Conservation (phyloP, 2,888 invertebrate genomes). For the Mimachlamys varia region DNA sequence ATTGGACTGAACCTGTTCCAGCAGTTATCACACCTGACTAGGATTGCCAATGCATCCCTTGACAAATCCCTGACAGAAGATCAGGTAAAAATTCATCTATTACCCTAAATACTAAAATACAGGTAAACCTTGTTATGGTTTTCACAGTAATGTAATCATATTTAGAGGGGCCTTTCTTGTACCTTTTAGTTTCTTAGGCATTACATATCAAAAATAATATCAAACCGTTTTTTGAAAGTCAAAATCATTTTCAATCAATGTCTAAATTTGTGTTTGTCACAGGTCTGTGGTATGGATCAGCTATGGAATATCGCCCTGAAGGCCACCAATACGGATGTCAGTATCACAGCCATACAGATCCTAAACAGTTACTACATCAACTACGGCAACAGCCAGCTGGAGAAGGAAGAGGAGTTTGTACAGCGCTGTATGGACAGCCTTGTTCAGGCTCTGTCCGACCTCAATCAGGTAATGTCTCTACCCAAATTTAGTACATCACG, state of each 20-base stretch:
- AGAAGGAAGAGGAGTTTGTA: slow-evolving; percentile 96
- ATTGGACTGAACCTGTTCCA: slow-evolving; percentile 95
- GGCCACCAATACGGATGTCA: slow-evolving; percentile 95
- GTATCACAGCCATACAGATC: slow-evolving; percentile 96
- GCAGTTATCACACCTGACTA: slow-evolving; percentile 91
- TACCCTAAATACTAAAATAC: not conserved
- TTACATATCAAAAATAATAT: too few relatives aligned
- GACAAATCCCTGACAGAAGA: slow-evolving; percentile 82
- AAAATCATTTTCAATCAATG: not conserved
- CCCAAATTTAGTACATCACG: too few relatives aligned
- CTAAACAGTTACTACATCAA: slow-evolving; percentile 97
- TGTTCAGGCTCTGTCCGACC: slow-evolving; percentile 80
- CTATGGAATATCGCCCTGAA: slow-evolving; percentile 96
- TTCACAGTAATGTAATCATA: not conserved
- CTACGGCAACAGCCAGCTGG: slow-evolving; percentile 87
- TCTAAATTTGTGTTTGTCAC: slow-evolving; percentile 36
- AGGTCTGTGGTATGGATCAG: slow-evolving; percentile 92
- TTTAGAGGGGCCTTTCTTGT: not conserved
- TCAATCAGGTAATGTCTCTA: slow-evolving; percentile 59
- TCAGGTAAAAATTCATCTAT: slow-evolving; percentile 82
- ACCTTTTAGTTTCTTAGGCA: too few relatives aligned
- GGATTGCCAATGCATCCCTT: slow-evolving; percentile 87
- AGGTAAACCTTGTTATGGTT: not conserved
- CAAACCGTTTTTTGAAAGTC: too few relatives aligned
- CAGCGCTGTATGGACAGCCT: slow-evolving; percentile 96